Conservation (phyloP, 2,888 invertebrate genomes). For the Drosophila suboccidentalis region DNA sequence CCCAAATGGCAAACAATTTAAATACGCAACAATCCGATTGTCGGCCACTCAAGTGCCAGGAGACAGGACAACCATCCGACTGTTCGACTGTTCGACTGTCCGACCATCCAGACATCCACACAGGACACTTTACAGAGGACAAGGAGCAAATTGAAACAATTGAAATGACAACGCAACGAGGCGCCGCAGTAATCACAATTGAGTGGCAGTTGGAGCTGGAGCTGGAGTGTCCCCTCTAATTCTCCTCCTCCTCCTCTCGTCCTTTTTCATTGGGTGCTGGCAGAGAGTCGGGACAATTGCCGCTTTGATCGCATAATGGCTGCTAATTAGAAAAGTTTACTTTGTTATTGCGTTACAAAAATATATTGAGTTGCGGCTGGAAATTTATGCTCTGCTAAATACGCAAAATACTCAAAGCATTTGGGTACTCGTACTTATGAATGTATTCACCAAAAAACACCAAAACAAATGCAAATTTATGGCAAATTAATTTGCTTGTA, state of each 20-base stretch:
- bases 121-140: constrained; percentile 18
- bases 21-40: constrained; percentile 52
- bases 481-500: constrained; percentile 73
- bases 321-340: constrained; percentile 83
- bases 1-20: constrained; percentile 49
- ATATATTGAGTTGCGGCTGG: constrained; percentile 46
- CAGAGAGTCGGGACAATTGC: constrained; percentile 69
- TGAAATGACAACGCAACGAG: constrained; percentile 50
- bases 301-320: constrained; percentile 83
- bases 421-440: constrained; percentile 31
- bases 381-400: constrained; percentile 35
- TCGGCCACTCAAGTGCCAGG: constrained; percentile 35
- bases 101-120: constrained; percentile 6
- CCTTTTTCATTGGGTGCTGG: background rate
- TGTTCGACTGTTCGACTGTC: constrained; percentile 5
- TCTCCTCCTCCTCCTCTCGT: background rate
- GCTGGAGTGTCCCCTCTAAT: background rate
- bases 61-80: constrained; percentile 14
- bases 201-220: constrained; percentile 2
- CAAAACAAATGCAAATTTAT: constrained; percentile 63
- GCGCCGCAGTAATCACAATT: constrained; percentile 25
- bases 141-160: constrained; percentile 59
- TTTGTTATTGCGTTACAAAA: constrained; percentile 69
- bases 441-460: constrained; percentile 34
- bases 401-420: constrained; percentile 10